Conservation (phyloP, 2,888 invertebrate genomes). For the Pseudococcus longispinus region DNA sequence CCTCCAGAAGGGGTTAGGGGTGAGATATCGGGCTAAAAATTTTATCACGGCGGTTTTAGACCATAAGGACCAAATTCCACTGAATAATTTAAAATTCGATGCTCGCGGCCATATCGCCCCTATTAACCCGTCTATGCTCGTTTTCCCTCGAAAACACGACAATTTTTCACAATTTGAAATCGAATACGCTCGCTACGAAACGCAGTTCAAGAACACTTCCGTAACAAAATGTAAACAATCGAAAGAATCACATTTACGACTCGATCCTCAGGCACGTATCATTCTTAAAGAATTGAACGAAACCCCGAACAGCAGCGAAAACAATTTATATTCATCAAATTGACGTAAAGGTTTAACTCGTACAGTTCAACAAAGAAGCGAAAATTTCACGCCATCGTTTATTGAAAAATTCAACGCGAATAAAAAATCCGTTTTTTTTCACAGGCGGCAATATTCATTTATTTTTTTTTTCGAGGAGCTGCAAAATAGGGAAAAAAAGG, state of each 20-base stretch:
- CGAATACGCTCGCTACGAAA: neutral
- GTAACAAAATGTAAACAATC: neutral
- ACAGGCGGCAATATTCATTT: neutral
- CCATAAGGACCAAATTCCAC: too few relatives aligned
- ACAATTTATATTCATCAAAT: constrained; percentile 31
- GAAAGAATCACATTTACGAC: neutral
- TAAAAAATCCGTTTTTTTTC: neutral
- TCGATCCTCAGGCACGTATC: neutral
- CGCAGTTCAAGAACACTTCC: neutral
- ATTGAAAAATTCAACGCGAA: neutral
- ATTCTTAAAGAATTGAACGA: neutral
- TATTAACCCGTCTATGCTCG: too few relatives aligned
- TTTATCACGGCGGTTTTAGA: too few relatives aligned
- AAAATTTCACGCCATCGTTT: constrained; percentile 12
- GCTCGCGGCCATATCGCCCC: too few relatives aligned
- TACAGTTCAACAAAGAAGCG: neutral
- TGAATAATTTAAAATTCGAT: too few relatives aligned
- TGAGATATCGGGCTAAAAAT: too few relatives aligned
- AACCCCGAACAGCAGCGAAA: neutral
- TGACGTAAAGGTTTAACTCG: neutral
- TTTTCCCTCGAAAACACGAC: neutral
- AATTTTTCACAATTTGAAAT: neutral
- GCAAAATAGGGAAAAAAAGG: neutral
- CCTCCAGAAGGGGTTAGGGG: too few relatives aligned
- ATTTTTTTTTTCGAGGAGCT: neutral